These are phyloP conservation scores for Diachasma alloeum DNA, from an alignment of 1,140 invertebrate genomes.

Conservation along the genomic window DNA sequence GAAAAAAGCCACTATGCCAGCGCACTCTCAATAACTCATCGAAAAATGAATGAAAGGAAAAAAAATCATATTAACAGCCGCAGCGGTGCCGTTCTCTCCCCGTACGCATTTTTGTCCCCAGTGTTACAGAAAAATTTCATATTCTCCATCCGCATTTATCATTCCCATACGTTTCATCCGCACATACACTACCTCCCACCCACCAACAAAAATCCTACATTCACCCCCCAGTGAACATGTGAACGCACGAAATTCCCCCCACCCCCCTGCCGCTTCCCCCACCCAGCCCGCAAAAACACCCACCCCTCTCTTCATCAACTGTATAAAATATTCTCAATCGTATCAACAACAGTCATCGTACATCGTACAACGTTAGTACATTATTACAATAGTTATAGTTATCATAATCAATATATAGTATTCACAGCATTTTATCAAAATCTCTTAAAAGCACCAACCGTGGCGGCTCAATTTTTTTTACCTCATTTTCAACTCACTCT, in stretches of 20 bases:
- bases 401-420: constrained; percentile 62
- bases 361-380: constrained; percentile 62
- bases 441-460: constrained; percentile 64
- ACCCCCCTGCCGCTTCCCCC: not conserved
- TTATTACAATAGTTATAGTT: constrained; percentile 63
- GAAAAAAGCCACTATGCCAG: constrained; percentile 26
- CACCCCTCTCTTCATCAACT: constrained; percentile 33
- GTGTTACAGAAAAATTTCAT: constrained; percentile 27
- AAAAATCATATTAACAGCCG: not conserved
- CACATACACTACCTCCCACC: not conserved
- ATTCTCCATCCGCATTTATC: constrained; percentile 8
- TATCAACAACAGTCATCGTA: constrained; percentile 64
- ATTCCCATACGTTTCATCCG: not conserved
- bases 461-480: constrained; percentile 49
- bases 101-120: constrained; percentile 22
- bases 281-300: not conserved
- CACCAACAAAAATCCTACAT: not conserved
- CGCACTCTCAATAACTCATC: constrained; percentile 13
- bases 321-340: constrained; percentile 66
- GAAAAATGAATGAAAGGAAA: not conserved
- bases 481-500: constrained; percentile 9
- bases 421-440: constrained; percentile 66
- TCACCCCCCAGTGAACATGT: not conserved
- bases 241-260: not conserved
- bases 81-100: not conserved